A percentile compares a stretch with the other conserved stretches of the same genome.
phyloP scores from a whole-genome alignment of 2,888 invertebrate genomes.

The Andrena flavipes region DNA sequence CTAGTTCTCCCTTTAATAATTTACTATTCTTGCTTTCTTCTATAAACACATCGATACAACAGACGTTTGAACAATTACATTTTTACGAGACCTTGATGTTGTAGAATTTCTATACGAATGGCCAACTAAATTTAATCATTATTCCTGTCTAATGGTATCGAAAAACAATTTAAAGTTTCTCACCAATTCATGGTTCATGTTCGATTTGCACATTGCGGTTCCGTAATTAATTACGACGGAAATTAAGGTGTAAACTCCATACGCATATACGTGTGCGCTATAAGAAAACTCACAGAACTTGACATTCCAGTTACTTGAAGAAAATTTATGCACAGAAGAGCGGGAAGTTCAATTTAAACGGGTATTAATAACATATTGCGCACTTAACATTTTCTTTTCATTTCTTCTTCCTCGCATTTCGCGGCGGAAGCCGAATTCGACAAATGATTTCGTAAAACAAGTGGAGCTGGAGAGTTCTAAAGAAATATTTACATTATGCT shows the following conservation, averaged over 20 bases:
- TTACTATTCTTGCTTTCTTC: not conserved
- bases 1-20: not conserved
- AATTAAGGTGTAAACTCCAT: slow-evolving; percentile 25
- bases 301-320: slow-evolving; percentile 16
- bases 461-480: no score
- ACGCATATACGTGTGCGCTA: slow-evolving; percentile 4
- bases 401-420: not conserved
- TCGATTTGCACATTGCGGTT: slow-evolving; percentile 34
- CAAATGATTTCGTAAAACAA: no score
- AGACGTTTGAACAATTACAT: slow-evolving; percentile 4
- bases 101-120: not conserved
- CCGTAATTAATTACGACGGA: slow-evolving; percentile 28
- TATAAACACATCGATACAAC: slow-evolving; percentile 1
- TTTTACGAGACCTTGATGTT: not conserved
- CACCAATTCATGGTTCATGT: slow-evolving; percentile 35
- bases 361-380: not conserved
- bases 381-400: not conserved
- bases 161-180: slow-evolving; percentile 16
- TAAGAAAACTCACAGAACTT: slow-evolving; percentile 16
- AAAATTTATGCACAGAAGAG: slow-evolving; percentile 28
- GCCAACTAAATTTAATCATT: not conserved
- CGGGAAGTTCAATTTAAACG: slow-evolving; percentile 51
- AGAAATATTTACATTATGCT: not conserved
- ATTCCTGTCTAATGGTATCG: not conserved
- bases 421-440: not conserved